phyloP scores from a whole-genome alignment of 2,888 invertebrate genomes.

The Chloroclystis v-ata region DNA sequence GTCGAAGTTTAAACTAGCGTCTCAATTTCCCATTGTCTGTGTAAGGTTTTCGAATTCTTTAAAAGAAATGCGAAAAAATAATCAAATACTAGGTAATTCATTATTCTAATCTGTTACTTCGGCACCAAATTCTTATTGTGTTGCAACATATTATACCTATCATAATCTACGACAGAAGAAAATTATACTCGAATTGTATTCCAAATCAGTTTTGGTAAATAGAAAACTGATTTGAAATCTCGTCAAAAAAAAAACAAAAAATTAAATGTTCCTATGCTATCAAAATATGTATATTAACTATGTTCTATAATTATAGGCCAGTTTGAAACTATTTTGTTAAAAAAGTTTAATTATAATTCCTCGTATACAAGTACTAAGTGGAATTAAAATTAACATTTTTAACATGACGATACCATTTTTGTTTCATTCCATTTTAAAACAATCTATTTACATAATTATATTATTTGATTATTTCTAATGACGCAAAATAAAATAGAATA shows the following conservation, averaged over 20 bases:
- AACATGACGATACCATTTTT: too few species aligned
- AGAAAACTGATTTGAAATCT: too few species aligned
- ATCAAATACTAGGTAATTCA: not conserved
- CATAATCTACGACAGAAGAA: too few species aligned
- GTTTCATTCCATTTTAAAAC: not conserved
- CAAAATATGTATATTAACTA: too few species aligned
- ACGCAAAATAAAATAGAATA: not conserved
- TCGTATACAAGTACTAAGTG: too few species aligned
- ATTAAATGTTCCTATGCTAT: too few species aligned
- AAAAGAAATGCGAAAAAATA: not conserved
- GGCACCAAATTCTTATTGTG: not conserved
- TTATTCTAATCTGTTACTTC: not conserved
- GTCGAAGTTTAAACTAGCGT: too few species aligned
- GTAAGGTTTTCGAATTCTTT: not conserved
- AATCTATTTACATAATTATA: not conserved
- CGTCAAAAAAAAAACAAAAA: too few species aligned
- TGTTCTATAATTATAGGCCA: conserved; percentile 4
- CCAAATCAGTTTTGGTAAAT: too few species aligned
- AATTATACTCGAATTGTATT: too few species aligned
- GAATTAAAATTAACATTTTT: too few species aligned
- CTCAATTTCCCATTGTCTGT: conserved; percentile 13
- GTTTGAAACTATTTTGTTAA: conserved; percentile 30
- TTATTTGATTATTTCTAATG: not conserved
- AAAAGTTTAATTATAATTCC: too few species aligned
- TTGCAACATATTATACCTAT: not conserved